These are phyloP conservation scores for Lytechinus pictus DNA, from an alignment of 35 echinoderm and acorn worm genomes.

Conservation along the genomic window DNA sequence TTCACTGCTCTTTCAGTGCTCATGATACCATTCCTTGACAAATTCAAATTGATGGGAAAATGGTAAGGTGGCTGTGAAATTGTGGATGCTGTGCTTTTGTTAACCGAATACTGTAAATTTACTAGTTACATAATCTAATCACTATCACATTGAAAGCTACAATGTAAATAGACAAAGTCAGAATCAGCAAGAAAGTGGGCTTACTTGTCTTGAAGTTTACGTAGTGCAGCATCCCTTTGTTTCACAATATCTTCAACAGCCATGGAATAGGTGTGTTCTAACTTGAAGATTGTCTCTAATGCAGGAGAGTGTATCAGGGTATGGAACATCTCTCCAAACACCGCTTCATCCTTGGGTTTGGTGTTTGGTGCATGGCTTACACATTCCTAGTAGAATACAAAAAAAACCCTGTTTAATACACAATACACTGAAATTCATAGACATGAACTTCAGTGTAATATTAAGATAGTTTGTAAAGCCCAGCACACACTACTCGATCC, in stretches of 20 bases:
- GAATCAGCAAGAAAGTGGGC: not conserved
- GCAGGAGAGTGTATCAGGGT: constrained; percentile 89
- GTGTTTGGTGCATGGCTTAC: constrained; percentile 75
- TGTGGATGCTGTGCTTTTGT: no score
- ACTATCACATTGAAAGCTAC: no score
- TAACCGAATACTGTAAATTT: no score
- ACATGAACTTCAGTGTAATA: constrained; percentile 35
- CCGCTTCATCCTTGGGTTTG: constrained; percentile 60
- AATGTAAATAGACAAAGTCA: no score
- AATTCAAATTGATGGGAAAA: no score
- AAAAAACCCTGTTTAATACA: not conserved
- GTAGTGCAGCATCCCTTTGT: constrained; percentile 74
- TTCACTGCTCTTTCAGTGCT: no score
- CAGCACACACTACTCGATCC: no score
- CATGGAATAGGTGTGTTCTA: constrained; percentile 95
- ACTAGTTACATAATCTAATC: no score
- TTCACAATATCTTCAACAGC: constrained; percentile 81
- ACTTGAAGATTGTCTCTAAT: constrained; percentile 81
- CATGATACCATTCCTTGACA: no score
- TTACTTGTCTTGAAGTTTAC: constrained; percentile 71
- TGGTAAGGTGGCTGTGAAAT: no score
- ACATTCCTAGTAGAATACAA: constrained; percentile 68
- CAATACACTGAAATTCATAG: not conserved
- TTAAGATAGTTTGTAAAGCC: constrained; percentile 81
- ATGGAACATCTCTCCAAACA: constrained; percentile 90